Evolutionary conservation across 2,888 invertebrate species (phyloP).

Genomic region (Blastobasis lacticolella): DNA sequence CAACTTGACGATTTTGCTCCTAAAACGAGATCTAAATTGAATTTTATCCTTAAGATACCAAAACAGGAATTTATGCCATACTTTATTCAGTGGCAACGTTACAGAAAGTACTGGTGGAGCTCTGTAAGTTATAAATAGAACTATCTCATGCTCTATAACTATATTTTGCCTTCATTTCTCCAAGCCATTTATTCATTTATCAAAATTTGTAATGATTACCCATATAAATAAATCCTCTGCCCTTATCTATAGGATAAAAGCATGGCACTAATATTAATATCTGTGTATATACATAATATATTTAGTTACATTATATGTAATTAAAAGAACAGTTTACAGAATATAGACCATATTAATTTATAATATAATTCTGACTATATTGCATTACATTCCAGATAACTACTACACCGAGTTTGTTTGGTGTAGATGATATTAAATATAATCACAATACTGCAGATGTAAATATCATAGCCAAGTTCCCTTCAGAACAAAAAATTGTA

Average conservation of each 20-base stretch:
- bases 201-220: no score
- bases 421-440: conserved; percentile 73
- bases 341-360: no score
- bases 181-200: no score
- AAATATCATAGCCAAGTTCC: conserved; percentile 78
- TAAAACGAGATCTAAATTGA: conserved; percentile 41
- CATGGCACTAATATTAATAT: no score
- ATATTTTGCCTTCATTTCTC: no score
- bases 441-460: conserved; percentile 59
- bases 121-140: conserved; percentile 63
- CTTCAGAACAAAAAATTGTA: conserved; percentile 75
- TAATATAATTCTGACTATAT: background rate
- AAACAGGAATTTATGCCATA: conserved; percentile 72
- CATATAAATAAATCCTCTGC: no score
- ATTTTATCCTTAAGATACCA: conserved; percentile 44
- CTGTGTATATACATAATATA: no score
- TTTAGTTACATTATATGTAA: no score
- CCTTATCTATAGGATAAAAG: no score
- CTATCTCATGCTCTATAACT: no score
- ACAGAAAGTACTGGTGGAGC: conserved; percentile 90
- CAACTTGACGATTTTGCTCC: conserved; percentile 19
- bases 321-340: no score
- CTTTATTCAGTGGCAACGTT: conserved; percentile 84
- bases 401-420: conserved; percentile 81
- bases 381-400: conserved; percentile 68